Evolutionary conservation across 2,797 vertebrate genomes (phyloP).

Genomic region (Sebastolobus altivelis): DNA sequence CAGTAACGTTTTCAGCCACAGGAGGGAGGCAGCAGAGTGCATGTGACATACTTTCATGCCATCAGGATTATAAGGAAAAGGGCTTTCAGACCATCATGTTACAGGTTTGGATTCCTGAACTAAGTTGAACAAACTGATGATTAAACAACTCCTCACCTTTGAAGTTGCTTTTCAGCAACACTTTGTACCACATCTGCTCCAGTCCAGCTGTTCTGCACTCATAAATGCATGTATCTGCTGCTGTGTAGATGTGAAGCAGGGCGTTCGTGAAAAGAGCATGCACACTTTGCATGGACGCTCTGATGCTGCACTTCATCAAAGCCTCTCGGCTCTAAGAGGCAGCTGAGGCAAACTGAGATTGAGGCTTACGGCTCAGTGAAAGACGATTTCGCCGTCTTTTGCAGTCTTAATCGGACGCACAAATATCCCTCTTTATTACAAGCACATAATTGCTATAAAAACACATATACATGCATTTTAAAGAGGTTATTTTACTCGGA

Average conservation of each 20-base stretch:
- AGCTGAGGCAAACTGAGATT: slow-evolving; percentile 29
- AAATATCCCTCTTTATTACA: neutral
- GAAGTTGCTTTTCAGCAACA: slow-evolving; percentile 24
- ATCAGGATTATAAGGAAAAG: neutral
- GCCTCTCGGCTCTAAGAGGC: slow-evolving; percentile 25
- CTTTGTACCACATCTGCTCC: slow-evolving; percentile 28
- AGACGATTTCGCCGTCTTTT: neutral
- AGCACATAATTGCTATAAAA: neutral
- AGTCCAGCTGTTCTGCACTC: slow-evolving; percentile 31
- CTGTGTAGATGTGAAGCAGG: slow-evolving; percentile 8
- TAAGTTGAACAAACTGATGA: neutral
- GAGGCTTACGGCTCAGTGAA: slow-evolving; percentile 28
- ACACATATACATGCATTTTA: neutral
- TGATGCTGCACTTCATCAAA: slow-evolving; percentile 42
- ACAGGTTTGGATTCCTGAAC: slow-evolving; percentile 9
- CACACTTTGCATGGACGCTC: neutral
- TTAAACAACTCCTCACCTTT: neutral
- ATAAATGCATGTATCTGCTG: slow-evolving; percentile 1
- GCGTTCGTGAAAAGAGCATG: slow-evolving; percentile 13
- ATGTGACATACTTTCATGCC: neutral
- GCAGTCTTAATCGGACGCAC: neutral
- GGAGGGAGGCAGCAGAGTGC: slow-evolving; percentile 34
- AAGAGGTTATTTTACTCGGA: neutral
- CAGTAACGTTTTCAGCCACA: slow-evolving; percentile 45
- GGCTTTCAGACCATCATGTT: neutral